Conservation (phyloP, 2,888 invertebrate genomes). For the Drosophila hamatofila region DNA sequence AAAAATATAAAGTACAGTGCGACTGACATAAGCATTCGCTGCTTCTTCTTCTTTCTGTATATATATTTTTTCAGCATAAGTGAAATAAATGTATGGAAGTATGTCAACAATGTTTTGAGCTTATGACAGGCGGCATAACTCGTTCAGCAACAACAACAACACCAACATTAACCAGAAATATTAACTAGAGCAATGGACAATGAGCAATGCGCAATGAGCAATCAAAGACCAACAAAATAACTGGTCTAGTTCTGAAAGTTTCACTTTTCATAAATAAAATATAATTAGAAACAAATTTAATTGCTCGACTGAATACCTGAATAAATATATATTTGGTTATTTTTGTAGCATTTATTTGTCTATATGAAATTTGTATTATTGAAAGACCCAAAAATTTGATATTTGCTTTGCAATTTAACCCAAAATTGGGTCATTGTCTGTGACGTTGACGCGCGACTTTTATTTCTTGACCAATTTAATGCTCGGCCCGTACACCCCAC, state of each 20-base stretch:
- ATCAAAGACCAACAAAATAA: slow-evolving; percentile 43
- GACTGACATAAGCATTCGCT: slow-evolving; percentile 45
- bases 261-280: slow-evolving; percentile 65
- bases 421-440: slow-evolving; percentile 67
- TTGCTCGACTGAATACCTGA: not conserved
- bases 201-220: slow-evolving; percentile 68
- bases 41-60: slow-evolving; percentile 24
- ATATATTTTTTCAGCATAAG: slow-evolving; percentile 11
- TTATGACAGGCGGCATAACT: slow-evolving; percentile 60
- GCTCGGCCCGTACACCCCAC: slow-evolving; percentile 13
- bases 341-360: not conserved
- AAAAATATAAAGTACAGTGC: slow-evolving; percentile 17
- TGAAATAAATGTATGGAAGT: slow-evolving; percentile 71
- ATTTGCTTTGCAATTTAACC: slow-evolving; percentile 16
- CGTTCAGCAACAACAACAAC: slow-evolving; percentile 53
- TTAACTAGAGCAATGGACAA: slow-evolving; percentile 68
- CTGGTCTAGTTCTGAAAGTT: slow-evolving; percentile 63
- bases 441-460: slow-evolving; percentile 9
- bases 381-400: slow-evolving; percentile 3
- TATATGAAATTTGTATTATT: not conserved
- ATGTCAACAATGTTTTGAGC: slow-evolving; percentile 60
- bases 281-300: not conserved
- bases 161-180: slow-evolving; percentile 27
- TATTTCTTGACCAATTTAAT: slow-evolving; percentile 37
- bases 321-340: not conserved